Evolutionary conservation across 2,113 vertebrate species (phyloP).

Genomic region (Calypte anna): DNA sequence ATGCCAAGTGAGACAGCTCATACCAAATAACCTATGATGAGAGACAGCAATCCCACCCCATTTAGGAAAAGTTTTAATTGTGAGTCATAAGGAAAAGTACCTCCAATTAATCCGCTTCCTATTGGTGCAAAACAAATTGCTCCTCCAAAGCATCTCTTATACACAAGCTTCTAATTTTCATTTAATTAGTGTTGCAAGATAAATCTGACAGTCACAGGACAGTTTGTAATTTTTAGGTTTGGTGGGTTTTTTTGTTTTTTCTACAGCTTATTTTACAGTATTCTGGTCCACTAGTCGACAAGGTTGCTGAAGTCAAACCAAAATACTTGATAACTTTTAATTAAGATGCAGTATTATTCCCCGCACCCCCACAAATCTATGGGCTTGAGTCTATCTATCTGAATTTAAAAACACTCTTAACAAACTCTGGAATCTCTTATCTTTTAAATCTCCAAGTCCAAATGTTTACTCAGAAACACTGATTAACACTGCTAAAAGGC

Average conservation of each 20-base stretch:
- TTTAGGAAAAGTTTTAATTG: background rate
- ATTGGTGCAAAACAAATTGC: background rate
- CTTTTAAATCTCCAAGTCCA: background rate
- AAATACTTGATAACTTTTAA: background rate
- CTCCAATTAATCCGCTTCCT: background rate
- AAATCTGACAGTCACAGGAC: background rate
- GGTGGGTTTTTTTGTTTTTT: background rate
- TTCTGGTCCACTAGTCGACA: background rate
- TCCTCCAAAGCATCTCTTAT: background rate
- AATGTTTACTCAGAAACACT: conserved; percentile 28
- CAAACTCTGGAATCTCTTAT: background rate
- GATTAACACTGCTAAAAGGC: background rate
- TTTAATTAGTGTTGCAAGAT: background rate
- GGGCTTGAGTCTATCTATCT: background rate
- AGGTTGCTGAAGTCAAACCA: background rate
- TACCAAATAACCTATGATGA: background rate
- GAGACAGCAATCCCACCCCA: background rate
- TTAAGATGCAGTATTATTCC: background rate
- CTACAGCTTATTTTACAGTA: background rate
- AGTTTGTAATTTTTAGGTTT: background rate
- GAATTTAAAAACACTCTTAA: background rate
- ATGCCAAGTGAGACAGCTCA: background rate
- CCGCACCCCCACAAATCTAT: background rate
- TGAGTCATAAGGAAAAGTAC: background rate
- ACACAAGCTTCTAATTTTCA: background rate